Conservation (phyloP, 1,140 invertebrate genomes). For the Hypsibius dujardini region DNA sequence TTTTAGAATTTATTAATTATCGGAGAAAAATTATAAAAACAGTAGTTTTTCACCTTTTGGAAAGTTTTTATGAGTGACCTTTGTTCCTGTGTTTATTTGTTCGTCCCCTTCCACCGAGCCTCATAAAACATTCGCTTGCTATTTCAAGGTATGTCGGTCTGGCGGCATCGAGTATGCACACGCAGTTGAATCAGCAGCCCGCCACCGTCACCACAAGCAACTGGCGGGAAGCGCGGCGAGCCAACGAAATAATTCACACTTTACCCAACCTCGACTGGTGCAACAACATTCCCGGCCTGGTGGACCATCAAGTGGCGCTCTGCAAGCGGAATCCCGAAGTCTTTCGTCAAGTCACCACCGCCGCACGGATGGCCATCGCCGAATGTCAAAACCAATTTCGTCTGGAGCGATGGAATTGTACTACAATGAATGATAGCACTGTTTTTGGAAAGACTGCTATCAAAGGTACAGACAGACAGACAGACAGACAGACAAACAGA, state of each 20-base stretch:
- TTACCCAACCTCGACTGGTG: conserved; percentile 23
- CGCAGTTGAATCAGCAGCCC: neutral
- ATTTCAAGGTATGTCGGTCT: conserved; percentile 1
- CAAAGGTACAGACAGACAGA: conserved; percentile 41
- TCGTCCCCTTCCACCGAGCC: no score
- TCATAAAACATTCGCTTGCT: no score
- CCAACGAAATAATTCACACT: neutral
- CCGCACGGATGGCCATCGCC: conserved; percentile 37
- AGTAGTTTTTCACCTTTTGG: no score
- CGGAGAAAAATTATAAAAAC: no score
- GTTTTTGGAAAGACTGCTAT: conserved; percentile 73
- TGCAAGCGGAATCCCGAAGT: conserved; percentile 39
- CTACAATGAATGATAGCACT: conserved; percentile 41
- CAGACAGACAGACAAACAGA: neutral
- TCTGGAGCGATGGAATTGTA: conserved; percentile 44
- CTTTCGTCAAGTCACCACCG: conserved; percentile 37
- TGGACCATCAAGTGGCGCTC: conserved; percentile 37
- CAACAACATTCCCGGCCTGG: conserved; percentile 31
- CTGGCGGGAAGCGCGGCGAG: neutral
- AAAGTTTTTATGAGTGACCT: no score
- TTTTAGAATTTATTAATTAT: no score
- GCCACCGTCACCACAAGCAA: neutral
- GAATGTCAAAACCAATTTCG: conserved; percentile 43
- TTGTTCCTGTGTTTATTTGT: no score
- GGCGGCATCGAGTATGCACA: neutral